A percentile compares a stretch with the other conserved stretches of the same genome.
Conservation (phyloP, 2,888 invertebrate genomes). For the Lepas anatifera region DNA sequence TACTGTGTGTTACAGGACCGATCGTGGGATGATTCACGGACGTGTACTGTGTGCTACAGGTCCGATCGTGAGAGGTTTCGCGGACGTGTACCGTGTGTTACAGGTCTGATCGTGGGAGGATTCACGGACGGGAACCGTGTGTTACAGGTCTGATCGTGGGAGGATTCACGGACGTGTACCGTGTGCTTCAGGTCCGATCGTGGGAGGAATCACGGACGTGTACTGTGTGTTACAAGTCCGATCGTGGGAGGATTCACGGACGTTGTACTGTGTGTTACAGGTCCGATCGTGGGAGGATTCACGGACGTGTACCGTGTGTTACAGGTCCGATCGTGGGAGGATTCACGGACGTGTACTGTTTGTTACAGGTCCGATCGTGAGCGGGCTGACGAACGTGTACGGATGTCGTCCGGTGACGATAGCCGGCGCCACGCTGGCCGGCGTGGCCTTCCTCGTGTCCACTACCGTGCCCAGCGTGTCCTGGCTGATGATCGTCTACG, state of each 20-base stretch:
- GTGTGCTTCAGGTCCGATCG: too few relatives aligned
- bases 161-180: too few relatives aligned
- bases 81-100: too few relatives aligned
- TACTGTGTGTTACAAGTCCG: not conserved
- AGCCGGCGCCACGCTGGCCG: constrained; percentile 73
- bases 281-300: constrained; percentile 26
- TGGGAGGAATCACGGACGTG: too few relatives aligned
- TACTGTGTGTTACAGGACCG: too few relatives aligned
- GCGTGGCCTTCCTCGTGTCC: constrained; percentile 70
- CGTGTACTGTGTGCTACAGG: too few relatives aligned
- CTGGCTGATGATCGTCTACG: constrained; percentile 84
- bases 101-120: too few relatives aligned
- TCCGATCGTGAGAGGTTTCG: too few relatives aligned
- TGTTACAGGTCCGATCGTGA: constrained; percentile 25
- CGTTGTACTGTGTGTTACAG: constrained; percentile 16
- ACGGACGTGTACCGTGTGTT: constrained; percentile 68
- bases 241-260: not conserved
- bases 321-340: too few relatives aligned
- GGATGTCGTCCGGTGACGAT: constrained; percentile 91
- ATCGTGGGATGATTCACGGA: too few relatives aligned
- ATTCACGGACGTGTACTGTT: constrained; percentile 3
- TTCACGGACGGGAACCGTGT: too few relatives aligned
- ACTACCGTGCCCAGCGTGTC: constrained; percentile 76
- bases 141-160: too few relatives aligned
- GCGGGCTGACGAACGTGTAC: constrained; percentile 46